A percentile compares a stretch with the other conserved stretches of the same genome.
Evolutionary conservation across 2,113 vertebrate genomes (phyloP).

Genomic region (Oryzias curvinotus): DNA sequence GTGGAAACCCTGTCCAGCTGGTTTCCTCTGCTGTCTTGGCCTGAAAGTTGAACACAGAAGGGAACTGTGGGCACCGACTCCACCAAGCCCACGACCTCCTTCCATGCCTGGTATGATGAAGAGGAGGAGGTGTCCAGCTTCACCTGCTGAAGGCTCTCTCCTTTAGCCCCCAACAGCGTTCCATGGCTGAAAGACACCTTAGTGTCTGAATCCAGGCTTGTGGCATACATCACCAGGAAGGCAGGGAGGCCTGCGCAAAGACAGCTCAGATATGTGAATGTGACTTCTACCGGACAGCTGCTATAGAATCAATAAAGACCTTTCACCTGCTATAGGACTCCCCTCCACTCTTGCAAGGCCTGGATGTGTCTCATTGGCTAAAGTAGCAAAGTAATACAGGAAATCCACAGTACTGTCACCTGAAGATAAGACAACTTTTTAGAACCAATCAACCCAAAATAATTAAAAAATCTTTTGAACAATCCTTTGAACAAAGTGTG

Average conservation of each 20-base stretch:
- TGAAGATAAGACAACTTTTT: constrained; percentile 33
- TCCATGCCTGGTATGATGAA: constrained; percentile 22
- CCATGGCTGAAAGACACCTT: constrained; percentile 69
- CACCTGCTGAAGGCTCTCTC: constrained; percentile 65
- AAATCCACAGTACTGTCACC: constrained; percentile 84
- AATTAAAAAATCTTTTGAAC: neutral
- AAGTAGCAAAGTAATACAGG: constrained; percentile 84
- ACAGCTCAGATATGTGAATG: neutral
- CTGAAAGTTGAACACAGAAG: constrained; percentile 70
- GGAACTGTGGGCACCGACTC: constrained; percentile 67
- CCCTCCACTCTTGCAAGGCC: constrained; percentile 81
- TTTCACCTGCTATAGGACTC: constrained; percentile 81
- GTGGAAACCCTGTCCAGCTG: constrained; percentile 73
- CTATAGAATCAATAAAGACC: neutral
- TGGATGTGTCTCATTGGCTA: constrained; percentile 81
- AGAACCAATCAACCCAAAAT: neutral
- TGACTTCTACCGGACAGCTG: neutral
- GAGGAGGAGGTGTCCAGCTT: constrained; percentile 66
- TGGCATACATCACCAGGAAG: constrained; percentile 75
- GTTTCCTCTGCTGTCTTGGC: constrained; percentile 66
- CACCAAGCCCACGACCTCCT: constrained; percentile 72
- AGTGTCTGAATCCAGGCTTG: constrained; percentile 54
- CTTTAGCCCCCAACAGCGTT: constrained; percentile 67
- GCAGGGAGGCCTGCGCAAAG: constrained; percentile 56
- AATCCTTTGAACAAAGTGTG: neutral